Base-by-base conservation (phyloP, 2,797 vertebrate genomes). In the Poecilia picta region DNA sequence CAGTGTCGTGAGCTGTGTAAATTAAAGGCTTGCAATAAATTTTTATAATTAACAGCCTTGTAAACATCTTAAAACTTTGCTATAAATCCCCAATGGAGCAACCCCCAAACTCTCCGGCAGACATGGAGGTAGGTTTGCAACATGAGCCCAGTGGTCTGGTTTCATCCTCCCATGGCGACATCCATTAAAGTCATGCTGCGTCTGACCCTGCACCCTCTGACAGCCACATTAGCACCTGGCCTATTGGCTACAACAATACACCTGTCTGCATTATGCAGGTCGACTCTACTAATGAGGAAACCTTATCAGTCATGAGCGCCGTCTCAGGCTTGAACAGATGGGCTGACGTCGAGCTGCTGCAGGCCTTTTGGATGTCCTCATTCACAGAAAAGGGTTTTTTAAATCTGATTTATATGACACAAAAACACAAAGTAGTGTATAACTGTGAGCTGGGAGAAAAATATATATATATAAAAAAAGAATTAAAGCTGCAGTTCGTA, bases 151-250 rank as follows among this genome's bases (percentile, higher is more conserved):
- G 81, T 51, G 90, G 88, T 95, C 88, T 18, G 31, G 89, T 96
- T 95, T 94, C 94, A 89, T 85, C 91, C 91, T 93, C 91, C 93
- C 89, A 88, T 94, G 89, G 91, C 90, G 91, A 96, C 95, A 96
- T 96, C 95, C 93, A 96, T 96, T 96, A 96, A 95, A 95, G 93
- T 91, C 91, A 72, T 94, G 94, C 90, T 92, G 82, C 47, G 73
- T 78, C 86, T 90, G 87, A 82, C 84, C 89, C 90, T 91, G 88
- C 81, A 83, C 73, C 89, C 92, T 87, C 77, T 92, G 90, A 95
- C 93, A 94, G 91, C 88, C 92, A 90, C 89, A 96, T 96, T 96
- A 96, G 95, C 93, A 95, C 94, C 93, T 90, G 92, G 90, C 79
- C 92, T 84, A 94, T 94, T 93, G 94, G 89, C 78, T 83, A 88